A percentile compares a stretch with the other conserved stretches of the same genome.
These are phyloP conservation scores for Montipora capricornis DNA, from an alignment of 64 coral and sea anemone genomes.

Conservation along the genomic window DNA sequence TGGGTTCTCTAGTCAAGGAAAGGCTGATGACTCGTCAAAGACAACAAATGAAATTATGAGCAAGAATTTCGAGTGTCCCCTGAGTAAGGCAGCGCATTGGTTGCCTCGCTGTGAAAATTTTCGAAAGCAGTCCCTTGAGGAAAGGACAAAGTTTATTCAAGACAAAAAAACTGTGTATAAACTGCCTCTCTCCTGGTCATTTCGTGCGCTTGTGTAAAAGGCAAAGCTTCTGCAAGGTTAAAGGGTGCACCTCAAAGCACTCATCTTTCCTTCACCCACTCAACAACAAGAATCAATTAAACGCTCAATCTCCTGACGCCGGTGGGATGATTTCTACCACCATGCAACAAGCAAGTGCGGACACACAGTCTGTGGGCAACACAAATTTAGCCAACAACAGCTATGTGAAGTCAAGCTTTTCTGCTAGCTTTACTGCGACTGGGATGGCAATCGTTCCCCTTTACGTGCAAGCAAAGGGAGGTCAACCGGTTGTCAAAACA, in stretches of 20 bases:
- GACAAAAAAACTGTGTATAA: slow-evolving; percentile 34
- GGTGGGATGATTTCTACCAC: not conserved
- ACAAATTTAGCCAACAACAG: not conserved
- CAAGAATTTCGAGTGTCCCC: not conserved
- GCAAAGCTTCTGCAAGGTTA: slow-evolving; percentile 33
- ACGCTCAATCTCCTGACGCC: not conserved
- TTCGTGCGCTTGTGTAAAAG: slow-evolving; percentile 11
- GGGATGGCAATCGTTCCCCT: not conserved
- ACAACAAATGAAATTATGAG: not conserved
- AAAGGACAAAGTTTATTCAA: slow-evolving; percentile 8
- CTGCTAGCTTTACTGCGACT: not conserved
- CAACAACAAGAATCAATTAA: not conserved
- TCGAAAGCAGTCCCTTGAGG: slow-evolving; percentile 26
- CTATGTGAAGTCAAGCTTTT: not conserved
- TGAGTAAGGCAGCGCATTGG: slow-evolving; percentile 12
- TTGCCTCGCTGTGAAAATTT: slow-evolving; percentile 34
- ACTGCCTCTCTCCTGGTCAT: slow-evolving; percentile 25
- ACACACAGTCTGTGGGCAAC: not conserved
- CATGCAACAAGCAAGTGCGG: not conserved
- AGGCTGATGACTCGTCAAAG: not conserved
- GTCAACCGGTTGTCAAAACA: slow-evolving; percentile 10
- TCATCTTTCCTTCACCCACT: slow-evolving; percentile 25
- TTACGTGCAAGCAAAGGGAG: not conserved
- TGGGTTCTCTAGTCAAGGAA: not conserved
- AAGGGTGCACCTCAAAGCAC: slow-evolving; percentile 1